phyloP scores from a whole-genome alignment of 2,888 invertebrate species.

The Drosophila peninsularis region DNA sequence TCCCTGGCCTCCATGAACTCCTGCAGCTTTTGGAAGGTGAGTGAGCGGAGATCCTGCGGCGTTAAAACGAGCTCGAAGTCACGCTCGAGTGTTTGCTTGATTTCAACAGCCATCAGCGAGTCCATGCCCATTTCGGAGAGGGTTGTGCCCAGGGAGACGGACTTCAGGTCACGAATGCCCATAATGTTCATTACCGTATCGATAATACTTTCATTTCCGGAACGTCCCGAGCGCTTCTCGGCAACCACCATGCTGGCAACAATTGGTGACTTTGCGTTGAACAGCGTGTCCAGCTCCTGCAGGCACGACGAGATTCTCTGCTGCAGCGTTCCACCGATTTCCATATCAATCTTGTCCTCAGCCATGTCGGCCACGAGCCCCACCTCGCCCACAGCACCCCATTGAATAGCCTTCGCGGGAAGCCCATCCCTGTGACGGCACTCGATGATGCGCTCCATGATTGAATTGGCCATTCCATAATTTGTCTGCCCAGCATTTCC shows the following conservation, averaged over 20 bases:
- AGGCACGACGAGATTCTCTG: constrained; percentile 94
- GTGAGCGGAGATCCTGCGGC: constrained; percentile 92
- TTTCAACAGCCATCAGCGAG: constrained; percentile 98
- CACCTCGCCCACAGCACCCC: constrained; percentile 96
- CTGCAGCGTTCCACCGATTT: constrained; percentile 92
- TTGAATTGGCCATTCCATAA: constrained; percentile 95
- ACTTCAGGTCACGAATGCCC: constrained; percentile 89
- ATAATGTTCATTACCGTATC: constrained; percentile 90
- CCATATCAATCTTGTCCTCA: constrained; percentile 88
- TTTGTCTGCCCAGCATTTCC: constrained; percentile 95
- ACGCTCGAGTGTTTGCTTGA: constrained; percentile 95
- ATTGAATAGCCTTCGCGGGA: constrained; percentile 94
- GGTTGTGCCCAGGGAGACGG: constrained; percentile 89
- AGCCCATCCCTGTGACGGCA: constrained; percentile 88
- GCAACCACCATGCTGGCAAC: constrained; percentile 95
- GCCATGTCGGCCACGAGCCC: constrained; percentile 92
- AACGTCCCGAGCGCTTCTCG: constrained; percentile 89
- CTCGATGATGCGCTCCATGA: constrained; percentile 95
- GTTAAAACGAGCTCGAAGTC: constrained; percentile 94
- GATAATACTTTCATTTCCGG: constrained; percentile 88
- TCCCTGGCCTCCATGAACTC: constrained; percentile 78
- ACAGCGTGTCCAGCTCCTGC: constrained; percentile 89
- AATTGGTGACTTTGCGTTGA: constrained; percentile 89
- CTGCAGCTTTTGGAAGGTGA: constrained; percentile 88
- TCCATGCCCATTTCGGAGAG: constrained; percentile 98